Evolutionary conservation across 1,140 invertebrate species (phyloP).

Genomic region (Drosophila ironensis): DNA sequence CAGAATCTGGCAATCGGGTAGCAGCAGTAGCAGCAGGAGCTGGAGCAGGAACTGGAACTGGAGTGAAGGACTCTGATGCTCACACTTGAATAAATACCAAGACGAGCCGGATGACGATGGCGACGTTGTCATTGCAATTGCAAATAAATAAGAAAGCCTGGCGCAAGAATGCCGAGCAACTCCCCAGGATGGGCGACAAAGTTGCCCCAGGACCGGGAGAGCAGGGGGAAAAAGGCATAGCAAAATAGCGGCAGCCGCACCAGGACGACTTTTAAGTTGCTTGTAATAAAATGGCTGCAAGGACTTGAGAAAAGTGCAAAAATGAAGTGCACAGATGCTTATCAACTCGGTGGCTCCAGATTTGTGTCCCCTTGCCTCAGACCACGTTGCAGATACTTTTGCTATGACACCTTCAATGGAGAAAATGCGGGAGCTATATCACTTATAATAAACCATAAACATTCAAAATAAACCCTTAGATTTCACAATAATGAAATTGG

Average conservation of each 20-base stretch:
- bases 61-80: constrained; percentile 46
- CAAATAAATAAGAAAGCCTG: constrained; percentile 73
- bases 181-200: constrained; percentile 50
- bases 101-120: constrained; percentile 61
- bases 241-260: neutral
- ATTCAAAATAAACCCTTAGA: too few relatives aligned
- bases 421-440: too few relatives aligned
- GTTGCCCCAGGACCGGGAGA: constrained; percentile 28
- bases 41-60: constrained; percentile 3
- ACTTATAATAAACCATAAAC: too few relatives aligned
- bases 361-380: constrained; percentile 12
- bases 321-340: constrained; percentile 79
- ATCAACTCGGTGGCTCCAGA: constrained; percentile 37
- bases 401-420: constrained; percentile 45
- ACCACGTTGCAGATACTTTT: constrained; percentile 47
- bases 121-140: constrained; percentile 71
- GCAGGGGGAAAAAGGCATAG: neutral
- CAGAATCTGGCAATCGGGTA: constrained; percentile 3
- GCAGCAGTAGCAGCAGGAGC: constrained; percentile 13
- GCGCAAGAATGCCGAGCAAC: constrained; percentile 33
- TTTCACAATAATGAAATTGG: too few relatives aligned
- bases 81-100: constrained; percentile 76
- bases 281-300: constrained; percentile 73
- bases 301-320: constrained; percentile 70
- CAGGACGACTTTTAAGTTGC: constrained; percentile 66